A percentile compares a stretch with the other conserved stretches of the same genome.
phyloP scores from a whole-genome alignment of 2,888 invertebrate species.

The Leptarthrus brevirostris region DNA sequence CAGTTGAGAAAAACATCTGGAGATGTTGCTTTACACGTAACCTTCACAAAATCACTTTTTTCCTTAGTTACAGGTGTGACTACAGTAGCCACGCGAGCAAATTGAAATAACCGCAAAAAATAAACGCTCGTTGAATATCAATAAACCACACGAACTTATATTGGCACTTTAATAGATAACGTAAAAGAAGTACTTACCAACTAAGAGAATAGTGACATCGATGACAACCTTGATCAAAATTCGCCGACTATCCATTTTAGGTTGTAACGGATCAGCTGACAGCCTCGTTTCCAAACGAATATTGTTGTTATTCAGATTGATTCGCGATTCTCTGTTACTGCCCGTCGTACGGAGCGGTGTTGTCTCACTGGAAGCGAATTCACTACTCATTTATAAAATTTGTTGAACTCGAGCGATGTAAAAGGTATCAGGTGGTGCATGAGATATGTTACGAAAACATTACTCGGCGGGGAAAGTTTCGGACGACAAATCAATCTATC shows the following conservation, averaged over 20 bases:
- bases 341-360: constrained; percentile 65
- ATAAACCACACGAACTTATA: background rate
- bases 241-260: constrained; percentile 55
- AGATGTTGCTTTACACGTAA: background rate
- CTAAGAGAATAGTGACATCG: constrained; percentile 75
- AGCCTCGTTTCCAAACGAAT: constrained; percentile 1
- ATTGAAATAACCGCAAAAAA: background rate
- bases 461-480: constrained; percentile 6
- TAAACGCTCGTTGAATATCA: background rate
- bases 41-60: constrained; percentile 10
- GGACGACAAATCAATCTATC: background rate
- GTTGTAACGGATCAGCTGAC: background rate
- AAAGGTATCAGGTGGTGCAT: background rate
- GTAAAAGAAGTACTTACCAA: constrained; percentile 84
- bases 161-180: too few relatives aligned
- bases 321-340: constrained; percentile 48
- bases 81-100: constrained; percentile 7
- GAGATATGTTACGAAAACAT: too few relatives aligned
- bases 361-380: constrained; percentile 64
- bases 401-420: constrained; percentile 25
- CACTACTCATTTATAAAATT: constrained; percentile 64
- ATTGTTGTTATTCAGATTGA: constrained; percentile 44
- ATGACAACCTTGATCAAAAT: constrained; percentile 75
- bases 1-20: background rate
- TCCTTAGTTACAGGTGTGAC: background rate